Percentiles rank a stretch among this genome's conserved stretches.
Evolutionary conservation across 2,113 vertebrate genomes (phyloP).

Genomic region (Leiothrix lutea): DNA sequence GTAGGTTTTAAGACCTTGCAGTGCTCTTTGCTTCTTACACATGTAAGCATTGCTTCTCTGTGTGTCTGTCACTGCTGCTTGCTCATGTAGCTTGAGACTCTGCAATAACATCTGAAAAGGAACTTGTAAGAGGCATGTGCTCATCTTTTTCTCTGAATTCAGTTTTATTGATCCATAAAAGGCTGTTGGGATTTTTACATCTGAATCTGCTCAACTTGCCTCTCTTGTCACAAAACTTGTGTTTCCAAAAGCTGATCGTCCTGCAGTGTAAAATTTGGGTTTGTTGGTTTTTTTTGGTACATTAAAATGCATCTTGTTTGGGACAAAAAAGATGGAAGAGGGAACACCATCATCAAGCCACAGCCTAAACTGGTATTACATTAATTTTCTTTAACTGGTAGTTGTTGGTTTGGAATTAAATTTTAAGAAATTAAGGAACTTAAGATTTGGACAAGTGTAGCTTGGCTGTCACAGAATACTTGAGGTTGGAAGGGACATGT

Average conservation of each 20-base stretch:
- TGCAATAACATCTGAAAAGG: not conserved
- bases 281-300: not conserved
- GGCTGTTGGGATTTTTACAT: not conserved
- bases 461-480: not conserved
- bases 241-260: not conserved
- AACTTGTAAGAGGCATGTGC: not conserved
- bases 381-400: not conserved
- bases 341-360: not conserved
- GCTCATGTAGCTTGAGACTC: not conserved
- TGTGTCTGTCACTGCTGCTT: not conserved
- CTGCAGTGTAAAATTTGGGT: not conserved
- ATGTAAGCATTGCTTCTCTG: not conserved
- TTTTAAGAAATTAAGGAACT: not conserved
- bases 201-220: not conserved
- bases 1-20: not conserved
- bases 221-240: not conserved
- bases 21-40: not conserved
- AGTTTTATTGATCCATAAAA: not conserved
- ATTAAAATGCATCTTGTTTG: not conserved
- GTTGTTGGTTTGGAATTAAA: not conserved
- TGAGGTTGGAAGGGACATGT: not conserved
- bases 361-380: rapidly evolving
- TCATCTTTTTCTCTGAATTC: not conserved
- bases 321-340: not conserved
- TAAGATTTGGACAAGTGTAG: not conserved